phyloP scores from a whole-genome alignment of 2,113 vertebrate genomes.

The Mionectes macconnelli region DNA sequence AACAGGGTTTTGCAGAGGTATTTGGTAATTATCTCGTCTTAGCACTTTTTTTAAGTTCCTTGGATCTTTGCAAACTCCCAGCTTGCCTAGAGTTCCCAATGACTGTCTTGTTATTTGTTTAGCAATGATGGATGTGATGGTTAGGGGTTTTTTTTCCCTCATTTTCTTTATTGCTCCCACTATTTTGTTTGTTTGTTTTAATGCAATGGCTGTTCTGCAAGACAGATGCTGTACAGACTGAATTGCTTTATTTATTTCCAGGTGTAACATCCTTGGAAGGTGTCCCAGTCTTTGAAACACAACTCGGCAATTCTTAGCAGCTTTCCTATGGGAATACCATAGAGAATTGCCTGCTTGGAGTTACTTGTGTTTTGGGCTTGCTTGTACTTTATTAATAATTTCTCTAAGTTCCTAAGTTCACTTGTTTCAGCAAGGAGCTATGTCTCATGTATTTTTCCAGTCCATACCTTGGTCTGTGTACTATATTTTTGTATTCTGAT shows the following conservation, averaged over 20 bases:
- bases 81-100: not conserved
- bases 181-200: constrained; percentile 15
- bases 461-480: not conserved
- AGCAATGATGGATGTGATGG: not conserved
- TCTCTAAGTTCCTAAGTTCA: not conserved
- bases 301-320: not conserved
- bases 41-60: not conserved
- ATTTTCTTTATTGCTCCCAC: not conserved
- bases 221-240: constrained; percentile 7
- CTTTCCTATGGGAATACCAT: not conserved
- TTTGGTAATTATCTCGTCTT: not conserved
- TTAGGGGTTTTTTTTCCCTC: not conserved
- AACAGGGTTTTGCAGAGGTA: not conserved
- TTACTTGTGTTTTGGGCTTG: not conserved
- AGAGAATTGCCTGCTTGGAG: not conserved
- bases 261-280: constrained; percentile 41
- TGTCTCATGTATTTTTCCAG: not conserved
- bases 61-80: not conserved
- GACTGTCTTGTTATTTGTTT: not conserved
- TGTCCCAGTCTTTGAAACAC: constrained; percentile 3
- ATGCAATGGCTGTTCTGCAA: constrained; percentile 1
- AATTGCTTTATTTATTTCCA: constrained; percentile 42
- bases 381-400: constrained; percentile 21
- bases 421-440: not conserved
- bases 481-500: not conserved